Evolutionary conservation across 2,113 vertebrate species (phyloP).

Genomic region (Anarhynchus alexandrinus): DNA sequence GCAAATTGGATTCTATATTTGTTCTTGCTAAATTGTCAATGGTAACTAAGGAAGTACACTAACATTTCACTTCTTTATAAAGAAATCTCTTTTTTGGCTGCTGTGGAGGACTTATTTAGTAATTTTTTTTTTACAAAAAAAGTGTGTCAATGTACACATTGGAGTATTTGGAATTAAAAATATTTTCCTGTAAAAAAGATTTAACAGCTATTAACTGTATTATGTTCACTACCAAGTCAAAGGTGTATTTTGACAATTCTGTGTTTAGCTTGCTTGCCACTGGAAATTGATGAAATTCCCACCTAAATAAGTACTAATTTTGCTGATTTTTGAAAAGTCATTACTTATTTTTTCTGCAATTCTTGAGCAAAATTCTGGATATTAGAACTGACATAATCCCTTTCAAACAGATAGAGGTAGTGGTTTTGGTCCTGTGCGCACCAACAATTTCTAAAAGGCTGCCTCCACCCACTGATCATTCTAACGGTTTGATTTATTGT

Average conservation of each 20-base stretch:
- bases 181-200: background rate
- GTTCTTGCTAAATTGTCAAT: background rate
- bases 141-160: background rate
- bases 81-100: background rate
- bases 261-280: background rate
- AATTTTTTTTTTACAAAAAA: background rate
- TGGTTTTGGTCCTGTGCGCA: background rate
- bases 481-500: background rate
- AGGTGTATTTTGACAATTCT: background rate
- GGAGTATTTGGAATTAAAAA: background rate
- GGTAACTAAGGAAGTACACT: background rate
- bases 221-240: background rate
- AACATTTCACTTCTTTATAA: background rate
- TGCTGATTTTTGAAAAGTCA: background rate
- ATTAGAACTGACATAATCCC: accelerated
- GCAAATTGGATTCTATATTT: background rate
- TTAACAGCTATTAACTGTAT: background rate
- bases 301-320: background rate
- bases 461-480: background rate
- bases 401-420: background rate
- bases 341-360: background rate
- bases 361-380: background rate
- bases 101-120: background rate
- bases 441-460: background rate
- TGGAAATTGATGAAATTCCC: background rate